These are phyloP conservation scores for Sphinx pinastri DNA, from an alignment of 2,888 invertebrate species.

Conservation along the genomic window DNA sequence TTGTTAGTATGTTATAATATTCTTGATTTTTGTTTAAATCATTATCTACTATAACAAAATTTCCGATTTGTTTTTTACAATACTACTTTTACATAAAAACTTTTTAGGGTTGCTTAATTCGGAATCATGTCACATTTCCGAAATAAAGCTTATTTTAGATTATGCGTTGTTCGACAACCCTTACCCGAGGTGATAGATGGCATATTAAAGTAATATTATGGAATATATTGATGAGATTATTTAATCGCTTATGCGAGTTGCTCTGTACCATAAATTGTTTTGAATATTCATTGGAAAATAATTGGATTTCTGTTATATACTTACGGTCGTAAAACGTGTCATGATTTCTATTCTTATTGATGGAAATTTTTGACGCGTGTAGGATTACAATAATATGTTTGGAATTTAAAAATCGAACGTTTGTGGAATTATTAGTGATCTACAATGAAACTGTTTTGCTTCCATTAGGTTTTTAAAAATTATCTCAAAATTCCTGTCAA, in stretches of 20 bases:
- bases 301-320: conserved; percentile 63
- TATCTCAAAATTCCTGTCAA: no score
- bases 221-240: conserved; percentile 41
- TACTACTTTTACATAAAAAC: no score
- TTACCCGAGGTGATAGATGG: conserved; percentile 39
- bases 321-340: conserved; percentile 51
- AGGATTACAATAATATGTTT: not conserved
- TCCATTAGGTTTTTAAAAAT: no score
- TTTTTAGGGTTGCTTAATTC: no score
- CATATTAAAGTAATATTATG: conserved; percentile 37
- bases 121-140: no score
- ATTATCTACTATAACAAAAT: no score
- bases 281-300: conserved; percentile 65
- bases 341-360: conserved; percentile 37
- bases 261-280: conserved; percentile 47
- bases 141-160: not conserved
- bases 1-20: no score
- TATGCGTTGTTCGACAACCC: conserved; percentile 16
- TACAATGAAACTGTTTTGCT: no score
- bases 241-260: conserved; percentile 47
- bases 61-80: no score
- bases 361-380: conserved; percentile 32
- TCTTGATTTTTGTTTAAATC: no score
- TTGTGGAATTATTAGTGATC: no score
- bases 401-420: not conserved